Evolutionary conservation across 2,113 vertebrate genomes (phyloP).

Genomic region (Toxotes chatareus): DNA sequence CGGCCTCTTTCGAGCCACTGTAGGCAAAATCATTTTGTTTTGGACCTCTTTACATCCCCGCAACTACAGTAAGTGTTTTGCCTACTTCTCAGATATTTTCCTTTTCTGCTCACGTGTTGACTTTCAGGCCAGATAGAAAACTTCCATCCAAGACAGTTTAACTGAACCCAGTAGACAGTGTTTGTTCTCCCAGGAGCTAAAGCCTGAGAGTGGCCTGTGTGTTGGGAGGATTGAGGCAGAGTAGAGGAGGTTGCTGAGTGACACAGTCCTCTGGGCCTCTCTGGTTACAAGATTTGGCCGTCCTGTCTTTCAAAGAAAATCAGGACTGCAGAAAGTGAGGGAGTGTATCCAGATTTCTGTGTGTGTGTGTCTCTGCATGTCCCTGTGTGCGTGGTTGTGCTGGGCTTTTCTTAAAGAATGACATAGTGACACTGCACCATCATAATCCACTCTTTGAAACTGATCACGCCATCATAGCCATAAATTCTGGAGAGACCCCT

Average conservation of each 20-base stretch:
- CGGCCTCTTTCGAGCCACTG: constrained; percentile 40
- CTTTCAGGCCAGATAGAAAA: constrained; percentile 2
- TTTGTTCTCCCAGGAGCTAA: constrained; percentile 37
- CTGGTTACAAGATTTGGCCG: constrained; percentile 71
- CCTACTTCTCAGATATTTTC: background rate
- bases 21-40: constrained; percentile 47
- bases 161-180: constrained; percentile 21
- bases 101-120: constrained; percentile 3
- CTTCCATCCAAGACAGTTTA: background rate
- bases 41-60: constrained; percentile 28
- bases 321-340: constrained; percentile 18
- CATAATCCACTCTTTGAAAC: constrained; percentile 20
- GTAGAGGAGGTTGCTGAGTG: constrained; percentile 63
- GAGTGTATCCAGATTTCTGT: background rate
- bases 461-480: background rate
- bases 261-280: constrained; percentile 73
- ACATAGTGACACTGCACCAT: constrained; percentile 1
- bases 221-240: constrained; percentile 42
- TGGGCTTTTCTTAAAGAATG: background rate
- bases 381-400: background rate
- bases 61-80: background rate
- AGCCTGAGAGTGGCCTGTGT: constrained; percentile 34
- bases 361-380: background rate
- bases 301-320: constrained; percentile 69
- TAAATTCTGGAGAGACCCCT: background rate